Evolutionary conservation across 2,888 invertebrate genomes (phyloP), one percentile per base, ranked within the genome.

Genomic region (Agrochola litura): DNA sequence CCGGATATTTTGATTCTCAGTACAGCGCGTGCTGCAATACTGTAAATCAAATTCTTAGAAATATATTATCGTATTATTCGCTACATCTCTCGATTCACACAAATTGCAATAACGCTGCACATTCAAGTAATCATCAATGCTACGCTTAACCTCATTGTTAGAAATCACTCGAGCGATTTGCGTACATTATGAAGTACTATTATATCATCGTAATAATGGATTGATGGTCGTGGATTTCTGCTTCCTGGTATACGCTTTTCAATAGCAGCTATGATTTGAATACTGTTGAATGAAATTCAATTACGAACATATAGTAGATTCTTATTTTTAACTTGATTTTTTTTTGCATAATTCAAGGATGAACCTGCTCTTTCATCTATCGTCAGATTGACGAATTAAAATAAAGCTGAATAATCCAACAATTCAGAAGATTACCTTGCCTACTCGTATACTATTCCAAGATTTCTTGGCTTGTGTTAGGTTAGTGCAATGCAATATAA

Each of bases 81-180:
- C 37, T 41, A 3, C 46, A 75, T 46, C 41, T 79, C 56, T 30
- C 14, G 19, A n/a, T 25, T 64, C 30, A 25, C 14, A 43, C 22
- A 82, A 75, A 78, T 78, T 82, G 82, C 67, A 54, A 46, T 60
- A 68, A 43, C 37, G 22, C n/a, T 58, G 79, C 43, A 78, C 37
- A n/a, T 64, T 64, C 52, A 68, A 83, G 79, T 77, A 56, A 83
- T 83, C 83, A 68, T 58, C 56, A 58, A 64, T 83, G 67, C 43
- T n/a, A 49, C 72, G 46, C 25, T 81, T 64, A 82, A 37, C 30
- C 19, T 73, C 41, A 69, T 83, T 77, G 76, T 82, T 76, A 43
- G 72, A 54, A 76, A 69, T 72, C 73, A 67, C 76, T 83, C 49
- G 14, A 82, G 71, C 76, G 46, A 76, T 83, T 61, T 69, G 46